Percentiles rank a stretch among this genome's conserved stretches.
phyloP scores from a whole-genome alignment of 2,888 invertebrate species.

The Galerucella pusilla region DNA sequence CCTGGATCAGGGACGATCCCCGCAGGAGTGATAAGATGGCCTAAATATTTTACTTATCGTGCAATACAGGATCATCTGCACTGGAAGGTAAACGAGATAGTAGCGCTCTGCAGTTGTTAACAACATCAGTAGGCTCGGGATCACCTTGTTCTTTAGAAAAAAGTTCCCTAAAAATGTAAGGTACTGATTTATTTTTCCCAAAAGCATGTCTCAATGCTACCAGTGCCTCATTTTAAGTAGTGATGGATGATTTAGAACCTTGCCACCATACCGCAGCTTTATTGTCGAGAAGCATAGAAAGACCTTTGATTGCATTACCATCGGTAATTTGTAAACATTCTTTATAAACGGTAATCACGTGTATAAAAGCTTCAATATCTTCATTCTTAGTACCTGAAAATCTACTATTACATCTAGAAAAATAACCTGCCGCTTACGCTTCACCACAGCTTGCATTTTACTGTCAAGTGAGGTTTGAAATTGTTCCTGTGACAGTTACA shows the following conservation, averaged over 20 bases:
- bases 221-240: slow-evolving; percentile 40
- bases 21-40: slow-evolving; percentile 42
- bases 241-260: slow-evolving; percentile 40
- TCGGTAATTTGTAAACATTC: slow-evolving; percentile 8
- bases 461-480: slow-evolving; percentile 20
- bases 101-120: background rate
- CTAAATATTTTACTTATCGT: slow-evolving; percentile 44
- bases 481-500: slow-evolving; percentile 23
- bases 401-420: slow-evolving; percentile 41
- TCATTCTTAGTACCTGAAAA: slow-evolving; percentile 39
- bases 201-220: slow-evolving; percentile 40
- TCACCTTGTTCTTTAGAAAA: slow-evolving; percentile 19
- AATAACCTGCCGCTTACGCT: slow-evolving; percentile 24
- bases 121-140: slow-evolving; percentile 26
- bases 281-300: slow-evolving; percentile 48
- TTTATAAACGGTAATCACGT: slow-evolving; percentile 47
- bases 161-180: slow-evolving; percentile 23
- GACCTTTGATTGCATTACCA: slow-evolving; percentile 34
- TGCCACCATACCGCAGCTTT: slow-evolving; percentile 48
- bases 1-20: slow-evolving; percentile 32
- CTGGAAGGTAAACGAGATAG: too few species aligned
- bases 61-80: too few species aligned
- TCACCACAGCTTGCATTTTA: slow-evolving; percentile 18
- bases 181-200: slow-evolving; percentile 30
- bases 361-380: slow-evolving; percentile 48